Evolutionary conservation across 2,888 invertebrate species (phyloP).

Genomic region (Drosophila siamana): DNA sequence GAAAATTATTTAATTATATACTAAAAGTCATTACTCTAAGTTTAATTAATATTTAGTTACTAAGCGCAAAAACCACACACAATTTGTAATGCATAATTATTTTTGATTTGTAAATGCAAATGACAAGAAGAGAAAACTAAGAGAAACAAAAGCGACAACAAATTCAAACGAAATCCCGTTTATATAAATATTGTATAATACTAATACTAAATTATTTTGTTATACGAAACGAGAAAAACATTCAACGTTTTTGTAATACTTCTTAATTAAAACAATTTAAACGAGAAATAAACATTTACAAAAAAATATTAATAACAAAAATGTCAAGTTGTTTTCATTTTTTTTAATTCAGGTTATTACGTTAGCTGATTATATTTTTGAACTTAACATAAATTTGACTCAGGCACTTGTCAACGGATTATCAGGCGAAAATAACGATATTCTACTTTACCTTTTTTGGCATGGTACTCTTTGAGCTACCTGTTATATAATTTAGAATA

Average conservation of each 20-base stretch:
- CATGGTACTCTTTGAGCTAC: no score
- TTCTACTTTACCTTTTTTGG: no score
- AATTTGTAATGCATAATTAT: slow-evolving; percentile 76
- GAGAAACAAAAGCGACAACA: slow-evolving; percentile 42
- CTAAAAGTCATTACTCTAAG: slow-evolving; percentile 85
- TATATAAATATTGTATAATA: slow-evolving; percentile 84
- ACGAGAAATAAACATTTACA: slow-evolving; percentile 77
- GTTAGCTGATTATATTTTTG: no score
- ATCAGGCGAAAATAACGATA: no score
- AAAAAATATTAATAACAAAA: slow-evolving; percentile 68
- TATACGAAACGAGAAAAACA: slow-evolving; percentile 74
- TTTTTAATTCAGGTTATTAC: no score
- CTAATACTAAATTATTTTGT: slow-evolving; percentile 85
- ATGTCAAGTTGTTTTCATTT: not conserved
- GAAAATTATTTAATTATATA: slow-evolving; percentile 82
- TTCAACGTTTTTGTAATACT: slow-evolving; percentile 78
- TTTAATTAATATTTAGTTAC: slow-evolving; percentile 80
- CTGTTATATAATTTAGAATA: no score
- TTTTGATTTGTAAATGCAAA: slow-evolving; percentile 78
- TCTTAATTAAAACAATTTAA: slow-evolving; percentile 77
- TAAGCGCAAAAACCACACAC: slow-evolving; percentile 63
- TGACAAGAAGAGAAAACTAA: slow-evolving; percentile 51
- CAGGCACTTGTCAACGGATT: no score
- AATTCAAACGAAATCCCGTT: slow-evolving; percentile 61
- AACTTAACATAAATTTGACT: no score